Evolutionary conservation across 2,888 invertebrate species (phyloP), one percentile per base, ranked within the genome.

Genomic region (Thera britannica): DNA sequence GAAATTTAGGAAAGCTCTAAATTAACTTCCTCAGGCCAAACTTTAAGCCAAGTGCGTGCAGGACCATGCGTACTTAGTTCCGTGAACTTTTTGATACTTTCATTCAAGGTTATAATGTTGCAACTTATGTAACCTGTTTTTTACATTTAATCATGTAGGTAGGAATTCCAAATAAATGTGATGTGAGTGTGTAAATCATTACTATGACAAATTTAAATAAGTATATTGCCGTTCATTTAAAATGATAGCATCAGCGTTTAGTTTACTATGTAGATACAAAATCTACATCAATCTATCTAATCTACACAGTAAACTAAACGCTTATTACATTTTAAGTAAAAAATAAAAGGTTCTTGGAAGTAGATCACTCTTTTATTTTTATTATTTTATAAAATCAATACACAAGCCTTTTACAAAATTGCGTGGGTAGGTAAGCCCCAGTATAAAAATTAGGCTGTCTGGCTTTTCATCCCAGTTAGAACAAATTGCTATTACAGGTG

Each of bases 1-100:
- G 72, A 72, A 76, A 75, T 81, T 77, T 76, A 79, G 76, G 72
- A 70, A 76, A 74, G 73, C 65, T 73, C 70, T 58, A 58, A 46
- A 58, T 35, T 48, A 55, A 49, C 11, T 65, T 38, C 38, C 7
- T n/a, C 11, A 2, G 2, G 7, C 35, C 54, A 35, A 34, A 34
- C 4, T 5, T 55, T 36, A n/a, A 55, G 34, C 55, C 34, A 55
- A 36, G 54, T 35, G 54, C 23, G n/a, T 36, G 55, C 36, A 36
- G 54, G 9, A 35, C 54, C 54, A 54, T 54, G 9, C 9, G 2
- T 54, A 11, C 2, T 34, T 5, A 54, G 9, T 35, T 9, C 44
- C 44, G 9, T 46, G 1, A 9, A 9, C 3, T 9, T 46, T 46
- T 38, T 23, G 6, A 38, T 38, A 38, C 38, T 38, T 38, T 5